These are phyloP conservation scores for Drosophila aff. DNA, from an alignment of 1,140 invertebrate genomes.

Conservation along the genomic window DNA sequence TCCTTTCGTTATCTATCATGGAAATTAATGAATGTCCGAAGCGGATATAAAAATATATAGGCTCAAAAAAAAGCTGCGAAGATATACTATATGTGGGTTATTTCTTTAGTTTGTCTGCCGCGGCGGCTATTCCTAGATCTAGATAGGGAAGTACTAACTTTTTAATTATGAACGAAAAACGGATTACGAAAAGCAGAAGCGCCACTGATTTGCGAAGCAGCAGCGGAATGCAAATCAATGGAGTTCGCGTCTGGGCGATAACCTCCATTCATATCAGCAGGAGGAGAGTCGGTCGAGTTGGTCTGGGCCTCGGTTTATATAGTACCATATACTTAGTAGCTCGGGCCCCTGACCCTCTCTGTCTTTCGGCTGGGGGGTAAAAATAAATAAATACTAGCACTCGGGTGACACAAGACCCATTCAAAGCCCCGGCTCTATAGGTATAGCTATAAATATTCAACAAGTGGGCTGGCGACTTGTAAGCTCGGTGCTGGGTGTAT, in stretches of 20 bases:
- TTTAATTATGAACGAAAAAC: conserved; percentile 62
- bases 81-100: conserved; percentile 23
- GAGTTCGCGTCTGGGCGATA: conserved; percentile 70
- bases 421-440: conserved; percentile 1
- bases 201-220: neutral
- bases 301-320: conserved; percentile 16
- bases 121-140: conserved; percentile 35
- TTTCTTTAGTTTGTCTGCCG: conserved; percentile 31
- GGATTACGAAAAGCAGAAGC: conserved; percentile 8
- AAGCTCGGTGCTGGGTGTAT: conserved; percentile 29
- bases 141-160: conserved; percentile 44
- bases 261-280: conserved; percentile 73
- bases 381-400: conserved; percentile 49
- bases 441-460: conserved; percentile 72
- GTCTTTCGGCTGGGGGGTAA: conserved; percentile 17
- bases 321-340: neutral
- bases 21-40: conserved; percentile 69
- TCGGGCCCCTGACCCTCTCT: conserved; percentile 33
- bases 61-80: conserved; percentile 8
- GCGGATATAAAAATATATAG: conserved; percentile 48
- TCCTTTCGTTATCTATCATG: conserved; percentile 57
- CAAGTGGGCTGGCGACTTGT: conserved; percentile 55
- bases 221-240: conserved; percentile 65
- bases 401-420: conserved; percentile 64
- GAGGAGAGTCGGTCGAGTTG: conserved; percentile 4